These are phyloP conservation scores for Esox niger DNA, from an alignment of 2,113 vertebrate genomes.

Conservation along the genomic window DNA sequence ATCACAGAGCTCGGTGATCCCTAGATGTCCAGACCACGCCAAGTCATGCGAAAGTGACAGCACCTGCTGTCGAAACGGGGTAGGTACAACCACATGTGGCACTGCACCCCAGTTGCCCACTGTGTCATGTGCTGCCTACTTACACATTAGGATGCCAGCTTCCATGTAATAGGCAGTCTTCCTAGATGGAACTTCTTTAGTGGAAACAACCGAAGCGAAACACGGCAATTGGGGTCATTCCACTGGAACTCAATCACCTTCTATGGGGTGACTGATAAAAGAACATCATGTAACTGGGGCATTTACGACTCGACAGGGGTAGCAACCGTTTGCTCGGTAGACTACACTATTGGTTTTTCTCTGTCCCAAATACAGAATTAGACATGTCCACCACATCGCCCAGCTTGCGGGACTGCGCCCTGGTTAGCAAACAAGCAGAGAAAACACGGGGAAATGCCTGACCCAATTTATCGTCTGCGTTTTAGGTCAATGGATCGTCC, in stretches of 20 bases:
- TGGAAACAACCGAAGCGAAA: neutral
- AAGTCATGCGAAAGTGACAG: neutral
- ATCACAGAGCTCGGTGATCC: neutral
- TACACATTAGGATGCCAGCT: too few relatives aligned
- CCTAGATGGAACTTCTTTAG: neutral
- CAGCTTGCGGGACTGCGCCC: neutral
- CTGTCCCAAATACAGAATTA: neutral
- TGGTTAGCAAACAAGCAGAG: too few relatives aligned
- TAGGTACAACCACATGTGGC: neutral
- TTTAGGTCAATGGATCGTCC: too few relatives aligned
- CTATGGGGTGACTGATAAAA: neutral
- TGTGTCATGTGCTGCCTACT: too few relatives aligned
- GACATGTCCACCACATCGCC: neutral
- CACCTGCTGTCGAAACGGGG: neutral
- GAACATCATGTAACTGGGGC: neutral
- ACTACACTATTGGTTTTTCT: too few relatives aligned
- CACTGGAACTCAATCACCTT: neutral
- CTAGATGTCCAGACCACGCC: neutral
- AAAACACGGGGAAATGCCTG: too few relatives aligned
- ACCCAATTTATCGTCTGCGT: too few relatives aligned
- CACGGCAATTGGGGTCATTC: neutral
- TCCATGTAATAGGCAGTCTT: too few relatives aligned
- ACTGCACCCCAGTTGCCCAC: too few relatives aligned
- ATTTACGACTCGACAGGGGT: too few relatives aligned
- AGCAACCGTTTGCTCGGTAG: too few relatives aligned